Base-by-base conservation (phyloP, 2,113 vertebrate species). In the Bombycilla garrulus region DNA sequence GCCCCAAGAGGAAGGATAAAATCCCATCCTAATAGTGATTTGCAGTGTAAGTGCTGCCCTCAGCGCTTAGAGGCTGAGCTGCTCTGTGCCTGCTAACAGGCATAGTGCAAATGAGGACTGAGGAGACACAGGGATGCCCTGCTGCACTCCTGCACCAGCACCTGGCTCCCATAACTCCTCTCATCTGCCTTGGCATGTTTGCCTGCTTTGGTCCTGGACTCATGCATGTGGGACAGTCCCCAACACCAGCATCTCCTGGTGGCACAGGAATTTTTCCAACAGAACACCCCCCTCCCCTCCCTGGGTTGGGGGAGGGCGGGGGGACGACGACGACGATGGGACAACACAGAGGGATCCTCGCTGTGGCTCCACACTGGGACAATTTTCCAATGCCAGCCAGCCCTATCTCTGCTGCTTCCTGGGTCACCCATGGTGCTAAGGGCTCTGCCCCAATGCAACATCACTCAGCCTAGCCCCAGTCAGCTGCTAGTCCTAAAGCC, bases 91-190 rank as follows among this genome's bases (percentile, higher is more conserved):
- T 89, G 90, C 84, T 50, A 83, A 51, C 0, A 15, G 57, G 24
- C 6, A 1, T 33, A 29, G 45, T 77, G 78, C 54, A 73, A 53
- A 20, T 1, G 6, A 54, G 21, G 25, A 28, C 80, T 88, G 81
- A 29, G 38, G 66, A 53, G 61, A 67, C 70, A 73, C 26, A 29
- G 20, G 40, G 72, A 60, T 56, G 44, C 29, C 42, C 23, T 58
- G 83, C 44, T 33, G 16, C 0, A 1, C 12, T 64, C 71, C 50
- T 0, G 0, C 0, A 1, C 38, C 1, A 4, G n/a, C 0, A 0
- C 33, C 65, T 86, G 67, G 24, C 67, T 88, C 15, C 35, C 2
- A 5, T 50, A 51, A 38, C 10, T 53, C 38, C 40, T 67, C 62
- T 72, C 26, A 47, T 35, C 58, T 1, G 1, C 54, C 24, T 25